Evolutionary conservation across 2,888 invertebrate species (phyloP).

Genomic region (Villa cingulata): DNA sequence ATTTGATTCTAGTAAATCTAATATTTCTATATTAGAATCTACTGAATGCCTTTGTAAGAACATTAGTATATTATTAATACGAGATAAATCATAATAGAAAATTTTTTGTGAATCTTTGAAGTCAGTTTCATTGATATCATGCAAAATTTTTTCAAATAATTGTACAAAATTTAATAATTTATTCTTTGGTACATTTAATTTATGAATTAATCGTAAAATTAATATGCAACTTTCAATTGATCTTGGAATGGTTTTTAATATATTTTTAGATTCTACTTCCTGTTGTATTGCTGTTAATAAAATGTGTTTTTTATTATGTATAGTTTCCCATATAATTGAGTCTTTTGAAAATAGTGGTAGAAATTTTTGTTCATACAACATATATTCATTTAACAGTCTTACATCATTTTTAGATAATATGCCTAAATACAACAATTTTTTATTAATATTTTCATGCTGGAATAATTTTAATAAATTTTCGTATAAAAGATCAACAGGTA

Average conservation of each 20-base stretch:
- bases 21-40: not conserved
- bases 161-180: not conserved
- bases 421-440: not conserved
- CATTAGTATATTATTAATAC: conserved; percentile 2
- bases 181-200: not conserved
- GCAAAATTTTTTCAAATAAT: not conserved
- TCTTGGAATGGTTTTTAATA: not conserved
- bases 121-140: not conserved
- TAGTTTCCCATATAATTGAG: not conserved
- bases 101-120: not conserved
- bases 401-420: conserved; percentile 2
- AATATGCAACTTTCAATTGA: not conserved
- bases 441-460: not conserved
- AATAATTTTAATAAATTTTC: not conserved
- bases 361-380: not conserved
- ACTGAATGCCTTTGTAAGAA: conserved; percentile 4
- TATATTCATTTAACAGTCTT: conserved; percentile 1
- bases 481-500: not conserved
- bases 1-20: not conserved
- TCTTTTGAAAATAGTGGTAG: conserved; percentile 1
- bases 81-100: conserved; percentile 4
- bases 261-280: not conserved
- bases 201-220: conserved; percentile 3
- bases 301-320: conserved; percentile 4
- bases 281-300: not conserved